Evolutionary conservation across 2,113 vertebrate genomes (phyloP), one percentile per base, ranked within the genome.

Genomic region (Oreotrochilus melanogaster): DNA sequence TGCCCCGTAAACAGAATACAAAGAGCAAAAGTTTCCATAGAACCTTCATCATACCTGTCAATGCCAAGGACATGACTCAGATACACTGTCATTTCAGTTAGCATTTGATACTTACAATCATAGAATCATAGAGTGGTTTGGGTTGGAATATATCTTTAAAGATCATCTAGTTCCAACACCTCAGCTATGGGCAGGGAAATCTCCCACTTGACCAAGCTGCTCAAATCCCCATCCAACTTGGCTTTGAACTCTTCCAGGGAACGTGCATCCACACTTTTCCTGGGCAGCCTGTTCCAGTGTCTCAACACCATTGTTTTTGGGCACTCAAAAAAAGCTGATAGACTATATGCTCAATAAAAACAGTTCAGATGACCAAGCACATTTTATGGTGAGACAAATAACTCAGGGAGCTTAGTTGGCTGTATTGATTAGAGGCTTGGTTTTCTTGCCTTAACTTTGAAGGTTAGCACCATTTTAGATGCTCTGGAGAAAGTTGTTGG

Each of bases 1-100:
- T 58, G 58, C 9, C 30, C 14, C 0, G 0, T 75, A 67, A 58
- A 18, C 22, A 5, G 4, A 23, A 27, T 39, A 62, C 8, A 74
- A 65, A 9, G 8, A 65, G 3, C 3, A 72, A 64, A 60, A 2
- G 0, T 60, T 94, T 88, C 9, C 19, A 37, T 1, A 24, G 4
- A 60, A 8, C 19, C n/a, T 71, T 12, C 7, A 8, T 51, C 4
- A 4, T 42, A 31, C 45, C 33, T 72, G 10, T 13, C 33, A 51
- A 16, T 27, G 25, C 19, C 18, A 69, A 76, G 15, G 13, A 69
- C 15, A 12, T 56, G 9, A 73, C 25, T 62, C 31, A 62, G 33
- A 37, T 50, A 48, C 2, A 30, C 7, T 24, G 11, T 58, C 3
- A 66, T 66, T 88, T 81, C 61, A 81, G 35, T 62, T 74, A 62